Evolutionary conservation across 2,113 vertebrate species (phyloP), one percentile per base, ranked within the genome.

Genomic region (Lagopus leucura): DNA sequence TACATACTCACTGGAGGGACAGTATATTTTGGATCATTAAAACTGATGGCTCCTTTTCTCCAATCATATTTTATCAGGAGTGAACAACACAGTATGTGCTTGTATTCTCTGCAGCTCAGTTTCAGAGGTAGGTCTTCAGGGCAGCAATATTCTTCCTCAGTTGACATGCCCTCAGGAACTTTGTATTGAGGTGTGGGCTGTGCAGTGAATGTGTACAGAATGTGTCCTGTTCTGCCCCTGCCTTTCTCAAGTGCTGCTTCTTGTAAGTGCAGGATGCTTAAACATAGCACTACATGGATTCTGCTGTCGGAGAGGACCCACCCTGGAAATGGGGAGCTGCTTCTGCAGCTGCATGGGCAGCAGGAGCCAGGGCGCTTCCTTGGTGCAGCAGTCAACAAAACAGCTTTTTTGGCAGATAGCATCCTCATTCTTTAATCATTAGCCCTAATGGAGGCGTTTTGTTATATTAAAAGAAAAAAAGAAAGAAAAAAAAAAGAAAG

Each of bases 361-460:
- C 2, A 3, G 69, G 45, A 84, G 20, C 14, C 9, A 2, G 45
- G 24, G 12, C 34, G 65, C 52, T 76, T 90, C 91, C 88, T 67
- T 32, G 28, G 89, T 55, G 87, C 90, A 95, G 89, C 90, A 94
- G 91, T 85, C 75, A 75, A 89, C 93, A 93, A 93, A 92, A 58
- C 88, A 2, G 25, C 86, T 95, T 97, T 30, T 97, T 93, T 96
- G 90, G 79, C 70, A 78, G 48, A 88, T 73, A 78, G 61, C 36
- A 14, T 74, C 73, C 92, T 78, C 93, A 90, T 96, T 97, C 92
- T 94, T 96, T 95, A 92, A 89, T 96, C 85, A 76, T 95, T 95
- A 96, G 84, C 90, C 50, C 86, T 98, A 97, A 98, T 97, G 95
- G 97, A 88, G 94, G 72, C 82, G 79, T 79, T 97, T 97, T 96